A percentile compares a stretch with the other conserved stretches of the same genome.
Conservation (phyloP, 2,888 invertebrate genomes). For the Oeneis ivallda region DNA sequence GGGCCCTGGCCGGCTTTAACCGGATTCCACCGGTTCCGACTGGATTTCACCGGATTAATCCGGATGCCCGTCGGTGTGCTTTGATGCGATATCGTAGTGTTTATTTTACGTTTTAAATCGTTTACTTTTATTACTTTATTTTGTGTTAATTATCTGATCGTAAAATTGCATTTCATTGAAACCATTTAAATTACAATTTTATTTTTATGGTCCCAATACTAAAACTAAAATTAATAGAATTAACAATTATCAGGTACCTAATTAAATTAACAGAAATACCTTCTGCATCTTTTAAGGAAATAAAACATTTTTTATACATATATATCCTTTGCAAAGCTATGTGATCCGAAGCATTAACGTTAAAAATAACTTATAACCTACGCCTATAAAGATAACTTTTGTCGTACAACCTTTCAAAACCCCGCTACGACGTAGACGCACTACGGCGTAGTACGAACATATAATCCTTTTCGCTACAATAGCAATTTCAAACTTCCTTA, state of each 20-base stretch:
- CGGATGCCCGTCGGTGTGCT: slow-evolving; percentile 57
- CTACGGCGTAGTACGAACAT: slow-evolving; percentile 80
- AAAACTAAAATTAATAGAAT: neutral
- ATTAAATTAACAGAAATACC: too few relatives aligned
- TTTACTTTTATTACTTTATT: slow-evolving; percentile 53
- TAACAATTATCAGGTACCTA: neutral
- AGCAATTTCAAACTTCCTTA: slow-evolving; percentile 83
- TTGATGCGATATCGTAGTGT: slow-evolving; percentile 73
- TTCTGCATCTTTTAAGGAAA: too few relatives aligned
- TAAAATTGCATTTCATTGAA: slow-evolving; percentile 35
- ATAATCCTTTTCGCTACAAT: slow-evolving; percentile 83
- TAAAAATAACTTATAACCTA: neutral
- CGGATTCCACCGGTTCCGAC: slow-evolving; percentile 63
- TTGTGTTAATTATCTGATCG: slow-evolving; percentile 28
- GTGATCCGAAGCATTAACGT: neutral
- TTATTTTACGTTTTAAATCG: slow-evolving; percentile 70
- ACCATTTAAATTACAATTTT: slow-evolving; percentile 17
- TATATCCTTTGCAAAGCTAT: neutral
- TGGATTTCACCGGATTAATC: slow-evolving; percentile 62
- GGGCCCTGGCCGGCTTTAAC: slow-evolving; percentile 60
- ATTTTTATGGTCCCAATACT: slow-evolving; percentile 6
- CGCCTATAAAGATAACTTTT: slow-evolving; percentile 46
- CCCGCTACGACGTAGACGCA: slow-evolving; percentile 62
- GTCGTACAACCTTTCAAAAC: slow-evolving; percentile 59
- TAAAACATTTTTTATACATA: neutral